Conservation (phyloP, 1,140 invertebrate genomes). For the Pogonomyrmex barbatus region DNA sequence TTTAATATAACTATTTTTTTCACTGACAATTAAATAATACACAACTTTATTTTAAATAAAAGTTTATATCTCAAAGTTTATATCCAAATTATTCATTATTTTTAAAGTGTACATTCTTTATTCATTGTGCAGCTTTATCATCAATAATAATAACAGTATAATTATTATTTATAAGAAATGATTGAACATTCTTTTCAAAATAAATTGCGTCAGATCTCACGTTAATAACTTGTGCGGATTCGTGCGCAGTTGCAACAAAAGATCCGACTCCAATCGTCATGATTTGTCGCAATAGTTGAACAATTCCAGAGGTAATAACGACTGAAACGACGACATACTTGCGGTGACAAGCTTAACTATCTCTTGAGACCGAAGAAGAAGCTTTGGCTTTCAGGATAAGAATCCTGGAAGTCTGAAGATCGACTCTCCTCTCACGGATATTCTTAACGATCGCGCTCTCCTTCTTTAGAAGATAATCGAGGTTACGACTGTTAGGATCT, state of each 20-base stretch:
- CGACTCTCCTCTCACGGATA: constrained; percentile 25
- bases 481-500: constrained; percentile 45
- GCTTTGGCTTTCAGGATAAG: background rate
- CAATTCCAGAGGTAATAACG: constrained; percentile 38
- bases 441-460: constrained; percentile 58
- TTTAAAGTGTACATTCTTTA: background rate
- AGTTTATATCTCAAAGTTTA: background rate
- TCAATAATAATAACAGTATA: background rate
- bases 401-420: constrained; percentile 26
- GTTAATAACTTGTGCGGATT: background rate
- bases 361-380: constrained; percentile 15
- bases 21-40: background rate
- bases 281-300: constrained; percentile 26
- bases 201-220: background rate
- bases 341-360: constrained; percentile 29
- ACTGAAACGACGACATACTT: constrained; percentile 21
- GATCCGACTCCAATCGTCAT: background rate
- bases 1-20: background rate
- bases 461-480: background rate
- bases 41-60: constrained; percentile 14
- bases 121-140: background rate
- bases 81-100: background rate
- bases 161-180: background rate
- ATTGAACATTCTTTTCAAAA: background rate
- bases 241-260: background rate